These are phyloP conservation scores for Lepidochrysops patricia DNA, from an alignment of 2,888 invertebrate genomes.

Conservation along the genomic window DNA sequence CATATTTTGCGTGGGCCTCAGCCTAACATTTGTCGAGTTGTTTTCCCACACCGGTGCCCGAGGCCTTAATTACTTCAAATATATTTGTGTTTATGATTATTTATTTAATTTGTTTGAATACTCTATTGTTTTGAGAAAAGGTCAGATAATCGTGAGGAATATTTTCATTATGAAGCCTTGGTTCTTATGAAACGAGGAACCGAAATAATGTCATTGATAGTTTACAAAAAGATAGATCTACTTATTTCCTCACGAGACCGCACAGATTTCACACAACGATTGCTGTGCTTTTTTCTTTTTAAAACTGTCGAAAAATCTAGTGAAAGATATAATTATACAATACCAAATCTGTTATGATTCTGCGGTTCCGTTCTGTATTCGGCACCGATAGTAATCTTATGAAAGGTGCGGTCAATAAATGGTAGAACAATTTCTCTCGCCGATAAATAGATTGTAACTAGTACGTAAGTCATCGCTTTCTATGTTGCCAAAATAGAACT, in stretches of 20 bases:
- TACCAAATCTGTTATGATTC: not conserved
- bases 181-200: too few relatives aligned
- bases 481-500: not conserved
- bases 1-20: conserved; percentile 19
- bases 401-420: conserved; percentile 7
- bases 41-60: conserved; percentile 16
- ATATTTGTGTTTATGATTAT: conserved; percentile 14
- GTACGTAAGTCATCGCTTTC: not conserved
- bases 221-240: too few relatives aligned
- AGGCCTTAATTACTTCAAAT: conserved; percentile 12
- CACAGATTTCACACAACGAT: not conserved
- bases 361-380: not conserved
- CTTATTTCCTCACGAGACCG: not conserved
- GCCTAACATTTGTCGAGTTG: conserved; percentile 22
- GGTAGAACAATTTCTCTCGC: not conserved
- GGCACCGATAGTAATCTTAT: not conserved
- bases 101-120: conserved; percentile 7
- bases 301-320: not conserved
- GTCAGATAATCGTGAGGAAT: not conserved
- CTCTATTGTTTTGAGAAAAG: conserved; percentile 3
- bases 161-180: too few relatives aligned
- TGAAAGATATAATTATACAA: not conserved
- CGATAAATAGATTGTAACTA: not conserved
- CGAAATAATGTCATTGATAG: not conserved
- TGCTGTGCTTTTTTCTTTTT: not conserved